Percentiles rank a stretch among this genome's conserved stretches.
Evolutionary conservation across 2,113 vertebrate genomes (phyloP).

Genomic region (Sterna hirundo): DNA sequence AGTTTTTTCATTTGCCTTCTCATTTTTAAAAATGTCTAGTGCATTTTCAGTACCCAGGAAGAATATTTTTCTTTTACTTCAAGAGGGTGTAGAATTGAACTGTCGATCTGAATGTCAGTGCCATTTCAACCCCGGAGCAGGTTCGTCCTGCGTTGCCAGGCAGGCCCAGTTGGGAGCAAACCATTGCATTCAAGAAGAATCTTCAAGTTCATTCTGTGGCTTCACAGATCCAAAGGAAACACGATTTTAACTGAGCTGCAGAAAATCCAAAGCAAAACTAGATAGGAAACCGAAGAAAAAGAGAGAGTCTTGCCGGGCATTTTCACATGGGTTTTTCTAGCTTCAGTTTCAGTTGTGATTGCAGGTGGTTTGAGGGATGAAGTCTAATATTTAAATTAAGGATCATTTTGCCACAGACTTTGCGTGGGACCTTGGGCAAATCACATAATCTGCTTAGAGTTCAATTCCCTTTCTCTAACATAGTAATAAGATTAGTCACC

Average conservation of each 20-base stretch:
- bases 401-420: conserved; percentile 27
- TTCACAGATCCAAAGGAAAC: background rate
- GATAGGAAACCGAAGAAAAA: background rate
- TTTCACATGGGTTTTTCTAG: background rate
- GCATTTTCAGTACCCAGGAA: background rate
- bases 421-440: conserved; percentile 20
- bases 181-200: background rate
- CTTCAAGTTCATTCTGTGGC: background rate
- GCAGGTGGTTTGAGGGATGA: background rate
- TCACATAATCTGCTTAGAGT: conserved; percentile 25
- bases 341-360: background rate
- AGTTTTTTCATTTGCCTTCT: conserved; percentile 15
- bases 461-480: conserved; percentile 24
- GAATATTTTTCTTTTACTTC: conserved; percentile 12
- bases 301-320: background rate
- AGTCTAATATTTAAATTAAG: conserved; percentile 30
- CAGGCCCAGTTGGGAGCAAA: background rate
- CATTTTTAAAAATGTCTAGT: conserved; percentile 1
- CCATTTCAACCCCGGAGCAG: background rate
- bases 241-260: background rate
- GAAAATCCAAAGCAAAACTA: background rate
- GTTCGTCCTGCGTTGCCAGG: background rate
- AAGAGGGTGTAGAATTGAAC: background rate
- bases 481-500: conserved; percentile 52
- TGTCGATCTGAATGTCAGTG: background rate